Evolutionary conservation across 2,888 invertebrate species (phyloP).

Genomic region (Acholoe squamosa): DNA sequence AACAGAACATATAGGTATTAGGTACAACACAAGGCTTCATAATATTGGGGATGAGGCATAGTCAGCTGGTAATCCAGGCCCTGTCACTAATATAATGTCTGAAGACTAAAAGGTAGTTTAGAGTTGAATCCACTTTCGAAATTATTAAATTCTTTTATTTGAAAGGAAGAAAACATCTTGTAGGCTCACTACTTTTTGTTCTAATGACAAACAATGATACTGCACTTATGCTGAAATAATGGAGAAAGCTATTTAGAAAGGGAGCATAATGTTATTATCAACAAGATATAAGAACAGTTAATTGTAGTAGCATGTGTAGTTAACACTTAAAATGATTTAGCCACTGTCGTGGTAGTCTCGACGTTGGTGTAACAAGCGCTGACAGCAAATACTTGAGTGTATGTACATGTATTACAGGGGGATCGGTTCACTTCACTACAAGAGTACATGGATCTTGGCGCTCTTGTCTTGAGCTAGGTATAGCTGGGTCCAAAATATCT

Average conservation of each 20-base stretch:
- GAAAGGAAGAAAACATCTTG: not conserved
- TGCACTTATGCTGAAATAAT: not conserved
- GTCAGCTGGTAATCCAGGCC: not conserved
- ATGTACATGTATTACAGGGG: no score
- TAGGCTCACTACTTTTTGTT: not conserved
- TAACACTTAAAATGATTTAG: no score
- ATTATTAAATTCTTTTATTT: not conserved
- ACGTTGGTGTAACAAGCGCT: no score
- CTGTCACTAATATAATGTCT: constrained; percentile 3
- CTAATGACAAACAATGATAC: not conserved
- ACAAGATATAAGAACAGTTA: not conserved
- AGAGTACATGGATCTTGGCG: no score
- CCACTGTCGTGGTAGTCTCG: no score
- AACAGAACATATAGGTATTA: not conserved
- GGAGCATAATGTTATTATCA: not conserved
- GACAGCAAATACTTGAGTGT: no score
- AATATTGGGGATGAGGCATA: not conserved
- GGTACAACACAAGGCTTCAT: not conserved
- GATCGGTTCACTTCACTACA: no score
- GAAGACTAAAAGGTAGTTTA: not conserved
- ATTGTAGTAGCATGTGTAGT: no score
- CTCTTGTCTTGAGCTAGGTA: no score
- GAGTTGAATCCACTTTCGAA: not conserved
- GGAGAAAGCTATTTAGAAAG: not conserved
- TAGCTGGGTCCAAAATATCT: no score